These are phyloP conservation scores for Agrotis ipsilon DNA, from an alignment of 2,888 invertebrate species.

Conservation along the genomic window DNA sequence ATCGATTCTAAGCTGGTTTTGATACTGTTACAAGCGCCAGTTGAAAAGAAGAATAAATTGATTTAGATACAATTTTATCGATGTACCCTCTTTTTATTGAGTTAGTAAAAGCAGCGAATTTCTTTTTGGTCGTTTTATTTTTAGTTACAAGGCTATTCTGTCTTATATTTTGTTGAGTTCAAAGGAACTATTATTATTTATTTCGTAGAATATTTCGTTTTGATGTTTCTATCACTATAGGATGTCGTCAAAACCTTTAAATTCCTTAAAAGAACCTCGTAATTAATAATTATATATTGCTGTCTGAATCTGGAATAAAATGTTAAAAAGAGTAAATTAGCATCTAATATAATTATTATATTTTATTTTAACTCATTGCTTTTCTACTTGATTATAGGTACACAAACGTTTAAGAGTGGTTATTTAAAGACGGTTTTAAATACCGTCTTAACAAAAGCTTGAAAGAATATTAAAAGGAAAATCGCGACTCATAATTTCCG, in stretches of 20 bases:
- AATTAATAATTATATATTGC: background rate
- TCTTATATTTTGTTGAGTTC: background rate
- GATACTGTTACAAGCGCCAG: background rate
- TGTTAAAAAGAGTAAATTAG: background rate
- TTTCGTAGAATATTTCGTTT: background rate
- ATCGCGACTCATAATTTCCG: constrained; percentile 43
- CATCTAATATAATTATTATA: too few relatives aligned
- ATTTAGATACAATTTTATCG: constrained; percentile 23
- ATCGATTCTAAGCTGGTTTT: constrained; percentile 30
- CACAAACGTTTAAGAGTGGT: background rate
- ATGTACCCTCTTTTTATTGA: constrained; percentile 20
- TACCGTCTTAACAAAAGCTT: constrained; percentile 8
- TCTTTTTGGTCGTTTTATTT: background rate
- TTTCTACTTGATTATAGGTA: background rate
- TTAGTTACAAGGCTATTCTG: background rate
- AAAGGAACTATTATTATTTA: background rate
- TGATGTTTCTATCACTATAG: background rate
- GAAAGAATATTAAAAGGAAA: constrained; percentile 17
- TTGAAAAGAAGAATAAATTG: constrained; percentile 21
- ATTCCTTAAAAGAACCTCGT: background rate
- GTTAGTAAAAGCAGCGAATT: background rate
- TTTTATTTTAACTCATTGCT: background rate
- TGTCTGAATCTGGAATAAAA: background rate
- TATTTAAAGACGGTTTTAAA: constrained; percentile 14
- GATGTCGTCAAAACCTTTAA: too few relatives aligned